Evolutionary conservation across 2,113 vertebrate genomes (phyloP).

Genomic region (Hemicordylus capensis): DNA sequence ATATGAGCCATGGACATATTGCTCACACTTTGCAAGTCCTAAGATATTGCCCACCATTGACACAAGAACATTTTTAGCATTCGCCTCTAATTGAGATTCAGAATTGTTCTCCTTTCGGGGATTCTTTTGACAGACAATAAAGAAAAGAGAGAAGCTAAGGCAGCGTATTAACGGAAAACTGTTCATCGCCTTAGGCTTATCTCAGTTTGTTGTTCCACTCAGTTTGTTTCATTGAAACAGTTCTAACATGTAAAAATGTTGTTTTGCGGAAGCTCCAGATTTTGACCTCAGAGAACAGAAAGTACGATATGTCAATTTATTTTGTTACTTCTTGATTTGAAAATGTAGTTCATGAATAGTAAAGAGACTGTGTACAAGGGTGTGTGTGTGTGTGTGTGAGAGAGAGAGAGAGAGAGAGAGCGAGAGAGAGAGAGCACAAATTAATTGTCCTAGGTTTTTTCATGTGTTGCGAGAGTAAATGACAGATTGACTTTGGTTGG

Average conservation of each 20-base stretch:
- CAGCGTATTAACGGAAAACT: constrained; percentile 6
- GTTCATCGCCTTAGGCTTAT: constrained; percentile 21
- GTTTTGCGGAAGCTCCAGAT: not conserved
- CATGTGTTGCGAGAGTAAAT: not conserved
- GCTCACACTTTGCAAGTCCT: not conserved
- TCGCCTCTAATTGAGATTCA: constrained; percentile 30
- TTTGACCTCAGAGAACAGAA: constrained; percentile 29
- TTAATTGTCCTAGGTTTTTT: not conserved
- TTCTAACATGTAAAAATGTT: constrained; percentile 34
- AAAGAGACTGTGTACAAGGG: not conserved
- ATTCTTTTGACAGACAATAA: constrained; percentile 38
- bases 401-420: not conserved
- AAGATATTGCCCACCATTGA: not conserved
- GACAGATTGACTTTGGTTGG: constrained; percentile 1
- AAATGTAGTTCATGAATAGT: not conserved
- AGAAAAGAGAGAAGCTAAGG: constrained; percentile 27
- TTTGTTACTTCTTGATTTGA: not conserved
- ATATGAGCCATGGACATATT: not conserved
- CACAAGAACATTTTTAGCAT: constrained; percentile 15
- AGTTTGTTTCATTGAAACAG: constrained; percentile 28
- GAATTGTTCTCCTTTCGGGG: not conserved
- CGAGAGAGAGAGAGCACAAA: not conserved
- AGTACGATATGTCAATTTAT: not conserved
- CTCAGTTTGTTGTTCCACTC: constrained; percentile 45
- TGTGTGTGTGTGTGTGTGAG: not conserved